Base-by-base conservation (phyloP, 2,113 vertebrate species). In the Arvicanthis niloticus region DNA sequence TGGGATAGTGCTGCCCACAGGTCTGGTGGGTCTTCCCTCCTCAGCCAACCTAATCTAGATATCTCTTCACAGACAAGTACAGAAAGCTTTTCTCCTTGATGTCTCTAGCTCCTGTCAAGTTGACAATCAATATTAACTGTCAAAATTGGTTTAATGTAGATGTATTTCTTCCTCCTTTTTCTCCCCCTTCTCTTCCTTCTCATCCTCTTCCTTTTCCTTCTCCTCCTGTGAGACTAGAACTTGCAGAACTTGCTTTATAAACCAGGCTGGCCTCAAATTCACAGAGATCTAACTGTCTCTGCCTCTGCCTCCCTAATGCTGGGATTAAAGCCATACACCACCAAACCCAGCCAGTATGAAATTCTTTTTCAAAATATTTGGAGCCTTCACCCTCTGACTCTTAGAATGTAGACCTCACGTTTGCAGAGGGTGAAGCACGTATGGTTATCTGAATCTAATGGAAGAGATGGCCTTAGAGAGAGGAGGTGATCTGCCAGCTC, bases 361-460 rank as follows among this genome's bases (percentile, higher is more conserved):
- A 45, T 37, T 37, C 40, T 62, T 45, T 45, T 45, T 19, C 51
- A 67, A 56, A 17, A 1, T 34, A 2, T 58, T 93, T 13, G 70
- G 51, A n/a, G 8, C 65, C 62, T 56, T 12, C 5, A 26, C 17
- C 17, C 6, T 37, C 37, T 42, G 37, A n/a, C 24, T 34, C 78
- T 82, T 17, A n/a, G 58, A 26, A 75, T 17, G 13, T 21, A 5
- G 68, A 34, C 1, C 37, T 21, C 42, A 60, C 21, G 24, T 34
- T 1, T 31, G 24, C 15, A 9, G 29, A 48, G 34, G 42, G 7
- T 0, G 15, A 51, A 24, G 16, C 37, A 34, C 2, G 11, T 17
- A 24, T 0, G 3, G 1, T 17, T 37, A 5, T 48, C 12, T 7
- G 16, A 37, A 24, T 40, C 40, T 34, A 62, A 86, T 5, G 7